phyloP scores from a whole-genome alignment of 2,113 vertebrate genomes.

The human (Homo sapiens) region DNA sequence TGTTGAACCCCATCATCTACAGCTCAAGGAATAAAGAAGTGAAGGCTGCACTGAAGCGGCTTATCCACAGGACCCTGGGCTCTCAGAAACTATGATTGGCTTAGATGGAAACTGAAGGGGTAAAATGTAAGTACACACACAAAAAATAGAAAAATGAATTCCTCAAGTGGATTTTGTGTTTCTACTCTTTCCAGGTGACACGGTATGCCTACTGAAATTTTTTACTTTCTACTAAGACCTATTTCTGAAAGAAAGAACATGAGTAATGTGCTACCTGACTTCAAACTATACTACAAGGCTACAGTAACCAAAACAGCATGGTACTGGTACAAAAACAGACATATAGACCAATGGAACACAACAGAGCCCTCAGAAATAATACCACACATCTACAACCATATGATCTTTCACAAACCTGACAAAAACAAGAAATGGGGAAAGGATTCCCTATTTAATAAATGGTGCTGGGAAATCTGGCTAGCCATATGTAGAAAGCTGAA shows the following conservation, averaged over 20 bases:
- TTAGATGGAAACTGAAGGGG: neutral
- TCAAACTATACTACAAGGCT: too few species aligned
- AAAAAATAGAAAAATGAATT: neutral
- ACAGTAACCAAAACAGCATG: too few species aligned
- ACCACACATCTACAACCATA: too few species aligned
- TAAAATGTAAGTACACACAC: neutral
- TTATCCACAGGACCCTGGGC: neutral
- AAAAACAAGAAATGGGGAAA: too few species aligned
- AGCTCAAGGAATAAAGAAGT: conserved; percentile 79
- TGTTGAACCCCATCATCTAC: conserved; percentile 80
- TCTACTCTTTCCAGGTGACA: neutral
- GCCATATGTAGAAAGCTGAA: too few species aligned
- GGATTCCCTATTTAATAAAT: too few species aligned
- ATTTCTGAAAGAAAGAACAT: neutral
- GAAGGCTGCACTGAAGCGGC: conserved; percentile 67
- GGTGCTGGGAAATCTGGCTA: too few species aligned
- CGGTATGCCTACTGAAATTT: neutral
- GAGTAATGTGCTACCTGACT: neutral
- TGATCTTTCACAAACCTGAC: too few species aligned
- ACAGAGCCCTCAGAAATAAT: too few species aligned
- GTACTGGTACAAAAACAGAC: too few species aligned
- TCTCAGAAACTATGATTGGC: conserved; percentile 25
- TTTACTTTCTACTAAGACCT: neutral
- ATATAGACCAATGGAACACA: too few species aligned
- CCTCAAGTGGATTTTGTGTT: neutral